These are phyloP conservation scores for Drymodes brunneopygia DNA, from an alignment of 2,113 vertebrate species.

Conservation along the genomic window DNA sequence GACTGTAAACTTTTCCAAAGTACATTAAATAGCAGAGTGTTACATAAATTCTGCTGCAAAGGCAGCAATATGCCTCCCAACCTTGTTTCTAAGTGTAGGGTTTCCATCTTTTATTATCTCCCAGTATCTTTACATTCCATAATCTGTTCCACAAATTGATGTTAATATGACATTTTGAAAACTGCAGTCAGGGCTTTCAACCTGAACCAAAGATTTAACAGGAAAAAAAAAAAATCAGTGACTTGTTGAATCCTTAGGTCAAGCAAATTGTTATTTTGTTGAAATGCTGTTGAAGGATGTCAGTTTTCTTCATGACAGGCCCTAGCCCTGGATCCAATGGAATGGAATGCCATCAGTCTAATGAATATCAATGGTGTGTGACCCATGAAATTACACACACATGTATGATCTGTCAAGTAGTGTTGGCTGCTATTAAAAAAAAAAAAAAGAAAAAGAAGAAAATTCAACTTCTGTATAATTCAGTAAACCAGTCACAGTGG, in stretches of 20 bases:
- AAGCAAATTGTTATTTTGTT: conserved; percentile 14
- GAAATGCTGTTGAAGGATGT: not conserved
- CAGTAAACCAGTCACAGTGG: not conserved
- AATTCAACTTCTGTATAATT: not conserved
- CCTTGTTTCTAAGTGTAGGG: not conserved
- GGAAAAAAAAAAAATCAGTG: not conserved
- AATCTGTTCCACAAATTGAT: not conserved
- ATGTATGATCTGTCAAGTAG: not conserved
- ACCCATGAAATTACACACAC: conserved; percentile 15
- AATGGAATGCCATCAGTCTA: not conserved
- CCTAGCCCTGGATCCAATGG: not conserved
- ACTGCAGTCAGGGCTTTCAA: not conserved
- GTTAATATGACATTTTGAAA: conserved; percentile 1
- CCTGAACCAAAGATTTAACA: not conserved
- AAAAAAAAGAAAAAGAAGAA: not conserved
- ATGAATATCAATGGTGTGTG: not conserved
- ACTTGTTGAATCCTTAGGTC: conserved; percentile 41
- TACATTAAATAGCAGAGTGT: not conserved
- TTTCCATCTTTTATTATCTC: not conserved
- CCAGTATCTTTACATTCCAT: not conserved
- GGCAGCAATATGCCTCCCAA: not conserved
- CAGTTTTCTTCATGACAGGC: not conserved
- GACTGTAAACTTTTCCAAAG: not conserved
- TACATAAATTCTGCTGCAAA: not conserved
- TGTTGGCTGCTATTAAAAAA: not conserved